A percentile compares a stretch with the other conserved stretches of the same genome.
These are phyloP conservation scores for Phasianus colchicus DNA, from an alignment of 2,113 vertebrate species.

Conservation along the genomic window DNA sequence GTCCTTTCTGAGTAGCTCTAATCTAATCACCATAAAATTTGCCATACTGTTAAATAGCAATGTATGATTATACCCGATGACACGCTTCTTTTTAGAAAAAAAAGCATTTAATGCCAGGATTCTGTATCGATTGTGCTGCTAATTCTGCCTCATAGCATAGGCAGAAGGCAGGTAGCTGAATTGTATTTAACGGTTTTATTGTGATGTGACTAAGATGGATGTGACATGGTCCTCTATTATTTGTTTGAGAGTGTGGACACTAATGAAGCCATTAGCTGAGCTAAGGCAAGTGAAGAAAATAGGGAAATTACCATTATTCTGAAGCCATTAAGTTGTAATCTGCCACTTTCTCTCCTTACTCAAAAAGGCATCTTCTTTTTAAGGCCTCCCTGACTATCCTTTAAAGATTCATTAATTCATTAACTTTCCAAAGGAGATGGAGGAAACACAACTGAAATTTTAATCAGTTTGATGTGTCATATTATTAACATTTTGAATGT, in stretches of 20 bases:
- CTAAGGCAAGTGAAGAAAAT: constrained; percentile 86
- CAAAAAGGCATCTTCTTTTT: constrained; percentile 80
- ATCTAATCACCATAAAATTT: constrained; percentile 49
- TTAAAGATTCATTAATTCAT: constrained; percentile 91
- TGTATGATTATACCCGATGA: constrained; percentile 68
- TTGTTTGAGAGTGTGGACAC: constrained; percentile 82
- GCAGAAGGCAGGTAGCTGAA: constrained; percentile 76
- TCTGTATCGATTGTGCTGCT: constrained; percentile 67
- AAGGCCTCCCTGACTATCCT: constrained; percentile 83
- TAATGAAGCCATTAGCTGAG: constrained; percentile 92
- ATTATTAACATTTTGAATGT: constrained; percentile 77
- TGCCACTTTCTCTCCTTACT: constrained; percentile 83
- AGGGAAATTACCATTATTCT: constrained; percentile 89
- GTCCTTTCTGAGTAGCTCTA: constrained; percentile 39
- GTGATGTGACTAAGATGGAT: constrained; percentile 88
- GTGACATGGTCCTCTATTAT: constrained; percentile 82
- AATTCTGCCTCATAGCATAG: constrained; percentile 72
- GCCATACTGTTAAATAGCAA: constrained; percentile 39
- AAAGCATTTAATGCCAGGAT: constrained; percentile 67
- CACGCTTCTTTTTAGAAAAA: constrained; percentile 38
- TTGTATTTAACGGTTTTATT: constrained; percentile 87
- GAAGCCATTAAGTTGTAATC: constrained; percentile 89
- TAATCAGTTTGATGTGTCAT: constrained; percentile 78
- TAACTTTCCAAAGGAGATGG: constrained; percentile 85
- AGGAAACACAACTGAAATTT: constrained; percentile 80